Conservation (phyloP, 2,888 invertebrate species). For the Eupsilia transversa region DNA sequence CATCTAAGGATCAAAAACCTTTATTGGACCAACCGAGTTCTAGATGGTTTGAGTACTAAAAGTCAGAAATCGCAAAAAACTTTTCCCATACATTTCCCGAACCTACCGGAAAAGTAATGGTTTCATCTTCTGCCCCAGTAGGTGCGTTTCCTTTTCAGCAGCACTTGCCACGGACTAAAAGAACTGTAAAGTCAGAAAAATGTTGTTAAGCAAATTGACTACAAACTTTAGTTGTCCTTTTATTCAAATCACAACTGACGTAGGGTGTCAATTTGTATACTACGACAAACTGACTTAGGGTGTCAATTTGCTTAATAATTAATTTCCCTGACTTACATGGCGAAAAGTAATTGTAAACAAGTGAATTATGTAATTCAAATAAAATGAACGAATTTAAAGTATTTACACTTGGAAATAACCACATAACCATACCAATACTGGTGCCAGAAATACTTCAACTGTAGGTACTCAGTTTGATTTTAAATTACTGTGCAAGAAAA, state of each 20-base stretch:
- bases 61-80: too few species aligned
- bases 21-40: too few species aligned
- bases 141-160: neutral
- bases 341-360: neutral
- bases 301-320: neutral
- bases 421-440: conserved; percentile 21
- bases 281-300: neutral
- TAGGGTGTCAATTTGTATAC: neutral
- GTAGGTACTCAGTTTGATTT: conserved; percentile 39
- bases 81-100: too few species aligned
- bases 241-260: conserved; percentile 1
- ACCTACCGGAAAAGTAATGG: neutral
- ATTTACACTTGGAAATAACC: conserved; percentile 16
- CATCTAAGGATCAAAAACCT: too few species aligned
- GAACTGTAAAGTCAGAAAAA: neutral
- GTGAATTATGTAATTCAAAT: neutral
- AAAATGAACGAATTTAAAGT: neutral
- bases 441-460: conserved; percentile 35
- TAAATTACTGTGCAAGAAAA: conserved; percentile 37
- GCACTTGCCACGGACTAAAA: neutral
- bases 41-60: too few species aligned
- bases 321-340: neutral
- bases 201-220: neutral
- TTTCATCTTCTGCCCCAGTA: neutral
- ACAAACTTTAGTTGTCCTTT: neutral